Percentiles rank a stretch among this genome's conserved stretches.
Conservation (phyloP, 2,797 vertebrate genomes). For the Merluccius polli region DNA sequence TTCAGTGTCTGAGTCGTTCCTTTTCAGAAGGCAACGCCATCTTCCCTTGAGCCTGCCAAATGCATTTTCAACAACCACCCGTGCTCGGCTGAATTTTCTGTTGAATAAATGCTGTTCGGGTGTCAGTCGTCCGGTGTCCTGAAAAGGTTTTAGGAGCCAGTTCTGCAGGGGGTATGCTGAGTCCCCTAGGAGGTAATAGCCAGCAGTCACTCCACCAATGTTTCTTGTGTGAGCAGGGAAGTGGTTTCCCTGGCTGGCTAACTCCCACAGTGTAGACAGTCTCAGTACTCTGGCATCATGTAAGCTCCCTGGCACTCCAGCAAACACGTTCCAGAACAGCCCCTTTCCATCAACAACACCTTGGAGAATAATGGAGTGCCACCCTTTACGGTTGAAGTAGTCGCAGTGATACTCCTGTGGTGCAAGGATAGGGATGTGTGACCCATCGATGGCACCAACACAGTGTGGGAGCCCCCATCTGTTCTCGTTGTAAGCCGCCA, state of each 20-base stretch:
- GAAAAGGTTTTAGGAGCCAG: not conserved
- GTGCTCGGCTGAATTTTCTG: too few species aligned
- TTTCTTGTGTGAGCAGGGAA: not conserved
- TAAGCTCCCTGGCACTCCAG: not conserved
- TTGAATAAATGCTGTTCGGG: too few species aligned
- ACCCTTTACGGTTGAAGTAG: slow-evolving; percentile 5
- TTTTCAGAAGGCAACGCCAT: too few species aligned
- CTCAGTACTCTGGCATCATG: not conserved
- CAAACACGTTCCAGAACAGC: slow-evolving; percentile 6
- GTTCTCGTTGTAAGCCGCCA: slow-evolving; percentile 20
- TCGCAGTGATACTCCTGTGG: not conserved
- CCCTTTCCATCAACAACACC: slow-evolving; percentile 44
- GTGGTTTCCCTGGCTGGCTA: not conserved
- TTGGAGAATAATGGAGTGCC: slow-evolving; percentile 25
- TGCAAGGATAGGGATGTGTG: too few species aligned
- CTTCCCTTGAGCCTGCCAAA: too few species aligned
- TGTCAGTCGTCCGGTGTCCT: not conserved
- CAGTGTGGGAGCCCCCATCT: slow-evolving; percentile 28
- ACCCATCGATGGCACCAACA: slow-evolving; percentile 36
- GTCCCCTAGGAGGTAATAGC: not conserved
- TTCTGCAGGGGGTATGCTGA: not conserved
- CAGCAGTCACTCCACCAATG: not conserved
- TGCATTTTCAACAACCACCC: too few species aligned
- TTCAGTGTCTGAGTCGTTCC: not conserved
- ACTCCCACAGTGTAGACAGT: not conserved